Percentiles rank a stretch among this genome's conserved stretches.
phyloP scores from a whole-genome alignment of 2,113 vertebrate species.

The Eulemur rufifrons region DNA sequence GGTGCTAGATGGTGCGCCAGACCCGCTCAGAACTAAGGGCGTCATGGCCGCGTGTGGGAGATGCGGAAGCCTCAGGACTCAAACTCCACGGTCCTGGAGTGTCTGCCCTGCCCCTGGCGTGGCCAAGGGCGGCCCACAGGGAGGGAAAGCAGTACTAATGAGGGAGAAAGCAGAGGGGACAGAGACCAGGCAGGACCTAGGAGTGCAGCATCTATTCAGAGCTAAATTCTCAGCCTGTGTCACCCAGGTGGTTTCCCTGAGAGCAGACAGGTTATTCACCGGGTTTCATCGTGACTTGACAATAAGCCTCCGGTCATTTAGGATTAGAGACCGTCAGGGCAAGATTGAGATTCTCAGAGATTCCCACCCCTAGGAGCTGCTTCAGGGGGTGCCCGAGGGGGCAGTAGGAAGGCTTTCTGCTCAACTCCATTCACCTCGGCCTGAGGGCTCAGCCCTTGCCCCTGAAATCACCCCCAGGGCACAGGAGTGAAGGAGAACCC shows the following conservation, averaged over 20 bases:
- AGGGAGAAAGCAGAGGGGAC: not conserved
- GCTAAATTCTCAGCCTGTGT: no score
- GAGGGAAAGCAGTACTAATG: not conserved
- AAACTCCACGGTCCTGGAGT: not conserved
- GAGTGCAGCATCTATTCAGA: no score
- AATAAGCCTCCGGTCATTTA: not conserved
- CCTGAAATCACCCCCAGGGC: not conserved
- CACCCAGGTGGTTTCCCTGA: not conserved
- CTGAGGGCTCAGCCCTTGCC: not conserved
- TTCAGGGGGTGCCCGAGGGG: not conserved
- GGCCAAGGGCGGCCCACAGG: not conserved
- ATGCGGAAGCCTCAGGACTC: not conserved
- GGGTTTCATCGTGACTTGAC: not conserved
- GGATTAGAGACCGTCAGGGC: not conserved
- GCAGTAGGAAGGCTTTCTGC: not conserved
- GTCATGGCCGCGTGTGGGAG: not conserved
- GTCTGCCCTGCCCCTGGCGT: not conserved
- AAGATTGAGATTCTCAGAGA: not conserved
- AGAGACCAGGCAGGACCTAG: not conserved
- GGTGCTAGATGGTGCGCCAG: no score
- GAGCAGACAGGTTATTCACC: no score
- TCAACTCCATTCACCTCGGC: not conserved
- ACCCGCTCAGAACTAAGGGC: not conserved
- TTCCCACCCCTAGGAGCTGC: not conserved
- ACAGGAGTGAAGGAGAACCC: not conserved